Evolutionary conservation across 2,797 vertebrate species (phyloP).

Genomic region (Acomys russatus): DNA sequence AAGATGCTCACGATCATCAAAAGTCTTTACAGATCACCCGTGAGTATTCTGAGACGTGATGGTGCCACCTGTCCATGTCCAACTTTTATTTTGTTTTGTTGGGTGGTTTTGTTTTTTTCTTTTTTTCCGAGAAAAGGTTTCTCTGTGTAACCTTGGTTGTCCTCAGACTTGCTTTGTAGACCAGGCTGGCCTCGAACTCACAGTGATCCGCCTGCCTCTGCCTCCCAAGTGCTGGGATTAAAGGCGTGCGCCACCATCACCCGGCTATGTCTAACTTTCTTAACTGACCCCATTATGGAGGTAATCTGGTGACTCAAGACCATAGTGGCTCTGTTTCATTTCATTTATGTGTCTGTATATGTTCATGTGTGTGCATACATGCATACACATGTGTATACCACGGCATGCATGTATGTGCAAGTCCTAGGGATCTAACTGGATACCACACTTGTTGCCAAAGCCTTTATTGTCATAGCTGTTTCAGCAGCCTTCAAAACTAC

Average conservation of each 20-base stretch:
- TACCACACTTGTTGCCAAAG: background rate
- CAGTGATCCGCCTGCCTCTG: too few relatives aligned
- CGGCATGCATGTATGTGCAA: background rate
- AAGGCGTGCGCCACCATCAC: too few relatives aligned
- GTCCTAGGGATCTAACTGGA: background rate
- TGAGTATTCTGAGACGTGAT: background rate
- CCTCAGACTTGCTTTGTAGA: too few relatives aligned
- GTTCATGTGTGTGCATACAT: background rate
- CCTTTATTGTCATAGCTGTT: background rate
- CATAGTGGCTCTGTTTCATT: background rate
- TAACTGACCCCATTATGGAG: background rate
- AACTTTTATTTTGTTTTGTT: background rate
- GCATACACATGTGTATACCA: too few relatives aligned
- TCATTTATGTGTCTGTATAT: background rate
- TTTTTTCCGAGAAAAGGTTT: too few relatives aligned
- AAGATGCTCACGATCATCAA: constrained; percentile 34
- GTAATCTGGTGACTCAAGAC: background rate
- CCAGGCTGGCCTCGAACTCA: too few relatives aligned
- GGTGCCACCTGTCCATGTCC: background rate
- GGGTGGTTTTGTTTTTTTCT: too few relatives aligned
- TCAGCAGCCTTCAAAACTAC: background rate
- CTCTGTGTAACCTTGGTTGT: too few relatives aligned
- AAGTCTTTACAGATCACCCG: constrained; percentile 34
- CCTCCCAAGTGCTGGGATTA: too few relatives aligned
- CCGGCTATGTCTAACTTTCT: constrained; percentile 22